Conservation (phyloP, 2,797 vertebrate species). For the Ceryle rudis region DNA sequence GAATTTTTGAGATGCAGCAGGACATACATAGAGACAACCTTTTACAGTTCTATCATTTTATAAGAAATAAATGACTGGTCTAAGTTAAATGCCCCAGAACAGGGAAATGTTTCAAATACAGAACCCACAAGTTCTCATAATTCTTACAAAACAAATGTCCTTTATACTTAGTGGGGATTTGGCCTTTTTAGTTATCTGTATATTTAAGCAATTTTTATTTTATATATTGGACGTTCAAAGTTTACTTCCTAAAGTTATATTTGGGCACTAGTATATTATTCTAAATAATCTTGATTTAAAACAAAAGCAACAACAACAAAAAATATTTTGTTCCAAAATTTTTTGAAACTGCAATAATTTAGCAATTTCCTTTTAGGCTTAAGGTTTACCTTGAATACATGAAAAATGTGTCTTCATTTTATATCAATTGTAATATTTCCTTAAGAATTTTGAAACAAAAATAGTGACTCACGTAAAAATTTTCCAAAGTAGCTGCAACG, state of each 20-base stretch:
- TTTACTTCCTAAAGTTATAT: not conserved
- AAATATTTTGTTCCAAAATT: not conserved
- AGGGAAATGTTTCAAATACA: constrained; percentile 17
- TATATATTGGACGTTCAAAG: not conserved
- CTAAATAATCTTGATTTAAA: not conserved
- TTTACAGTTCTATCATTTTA: not conserved
- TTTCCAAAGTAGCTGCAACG: not conserved
- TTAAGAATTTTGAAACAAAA: not conserved
- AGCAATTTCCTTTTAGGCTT: not conserved
- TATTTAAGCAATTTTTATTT: not conserved
- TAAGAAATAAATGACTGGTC: not conserved
- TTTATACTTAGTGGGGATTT: not conserved
- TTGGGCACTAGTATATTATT: not conserved
- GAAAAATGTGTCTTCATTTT: not conserved
- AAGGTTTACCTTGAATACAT: not conserved
- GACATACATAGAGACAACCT: not conserved
- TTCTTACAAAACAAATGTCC: not conserved
- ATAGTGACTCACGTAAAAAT: not conserved
- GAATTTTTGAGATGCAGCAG: not conserved
- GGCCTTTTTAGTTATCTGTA: not conserved
- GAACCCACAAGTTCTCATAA: not conserved
- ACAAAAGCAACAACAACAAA: not conserved
- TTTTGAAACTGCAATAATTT: not conserved
- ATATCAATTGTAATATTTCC: not conserved
- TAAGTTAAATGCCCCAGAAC: not conserved